These are phyloP conservation scores for Scytalopus superciliaris DNA, from an alignment of 2,113 vertebrate species.

Conservation along the genomic window DNA sequence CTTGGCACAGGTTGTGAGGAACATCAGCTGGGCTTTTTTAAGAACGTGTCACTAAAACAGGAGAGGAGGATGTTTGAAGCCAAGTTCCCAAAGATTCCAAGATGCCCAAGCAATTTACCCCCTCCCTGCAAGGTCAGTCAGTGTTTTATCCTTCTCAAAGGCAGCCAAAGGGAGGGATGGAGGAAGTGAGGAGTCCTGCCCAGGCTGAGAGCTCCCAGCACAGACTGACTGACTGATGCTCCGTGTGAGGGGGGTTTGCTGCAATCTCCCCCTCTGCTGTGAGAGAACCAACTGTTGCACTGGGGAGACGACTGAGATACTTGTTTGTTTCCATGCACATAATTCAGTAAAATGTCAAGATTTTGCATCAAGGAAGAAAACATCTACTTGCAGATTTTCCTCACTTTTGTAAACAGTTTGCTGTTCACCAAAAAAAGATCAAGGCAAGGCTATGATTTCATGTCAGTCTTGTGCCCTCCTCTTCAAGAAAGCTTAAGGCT, in stretches of 20 bases:
- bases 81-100: background rate
- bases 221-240: background rate
- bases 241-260: background rate
- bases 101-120: background rate
- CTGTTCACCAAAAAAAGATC: background rate
- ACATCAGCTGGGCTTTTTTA: background rate
- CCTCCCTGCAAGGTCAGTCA: background rate
- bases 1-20: background rate
- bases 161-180: background rate
- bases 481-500: background rate
- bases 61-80: background rate
- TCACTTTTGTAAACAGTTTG: background rate
- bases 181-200: background rate
- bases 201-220: background rate
- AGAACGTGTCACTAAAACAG: background rate
- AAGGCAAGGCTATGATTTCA: background rate
- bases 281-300: background rate
- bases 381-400: background rate
- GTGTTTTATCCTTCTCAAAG: slow-evolving; percentile 22
- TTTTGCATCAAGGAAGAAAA: background rate
- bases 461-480: background rate
- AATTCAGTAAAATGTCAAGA: background rate
- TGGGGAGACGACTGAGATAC: background rate
- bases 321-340: background rate
- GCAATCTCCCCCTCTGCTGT: background rate